Evolutionary conservation across 2,113 vertebrate species (phyloP).

Genomic region (Lipophrys pholis): DNA sequence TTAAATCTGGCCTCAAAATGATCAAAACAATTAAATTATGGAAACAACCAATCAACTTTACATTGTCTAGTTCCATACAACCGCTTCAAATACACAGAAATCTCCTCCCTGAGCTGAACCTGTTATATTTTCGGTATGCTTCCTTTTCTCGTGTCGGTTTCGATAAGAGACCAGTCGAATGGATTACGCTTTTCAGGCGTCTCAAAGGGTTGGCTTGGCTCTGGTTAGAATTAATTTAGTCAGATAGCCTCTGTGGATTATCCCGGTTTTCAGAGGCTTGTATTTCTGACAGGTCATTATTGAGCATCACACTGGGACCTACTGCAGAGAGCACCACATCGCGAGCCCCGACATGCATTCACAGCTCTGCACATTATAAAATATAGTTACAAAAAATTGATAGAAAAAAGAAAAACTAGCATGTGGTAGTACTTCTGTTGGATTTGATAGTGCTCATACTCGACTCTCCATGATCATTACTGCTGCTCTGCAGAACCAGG

Average conservation of each 20-base stretch:
- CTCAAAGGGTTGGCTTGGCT: conserved; percentile 74
- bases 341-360: conserved; percentile 32
- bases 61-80: background rate
- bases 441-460: conserved; percentile 35
- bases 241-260: conserved; percentile 84
- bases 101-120: conserved; percentile 15
- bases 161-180: conserved; percentile 71
- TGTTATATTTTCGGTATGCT: conserved; percentile 37
- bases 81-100: background rate
- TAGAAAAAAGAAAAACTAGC: conserved; percentile 20
- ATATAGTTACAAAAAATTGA: conserved; percentile 31
- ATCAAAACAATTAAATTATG: too few relatives aligned
- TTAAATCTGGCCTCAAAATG: too few relatives aligned
- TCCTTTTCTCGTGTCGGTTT: conserved; percentile 43
- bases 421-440: conserved; percentile 33
- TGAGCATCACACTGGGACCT: conserved; percentile 82
- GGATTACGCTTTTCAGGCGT: conserved; percentile 78
- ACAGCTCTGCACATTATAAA: conserved; percentile 18
- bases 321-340: conserved; percentile 55
- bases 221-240: conserved; percentile 85
- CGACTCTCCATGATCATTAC: conserved; percentile 52
- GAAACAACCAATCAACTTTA: background rate
- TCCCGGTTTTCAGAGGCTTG: conserved; percentile 81
- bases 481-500: conserved; percentile 25
- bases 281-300: conserved; percentile 90